Evolutionary conservation across 2,888 invertebrate genomes (phyloP), one percentile per base, ranked within the genome.

Genomic region (Mythimna vitellina): DNA sequence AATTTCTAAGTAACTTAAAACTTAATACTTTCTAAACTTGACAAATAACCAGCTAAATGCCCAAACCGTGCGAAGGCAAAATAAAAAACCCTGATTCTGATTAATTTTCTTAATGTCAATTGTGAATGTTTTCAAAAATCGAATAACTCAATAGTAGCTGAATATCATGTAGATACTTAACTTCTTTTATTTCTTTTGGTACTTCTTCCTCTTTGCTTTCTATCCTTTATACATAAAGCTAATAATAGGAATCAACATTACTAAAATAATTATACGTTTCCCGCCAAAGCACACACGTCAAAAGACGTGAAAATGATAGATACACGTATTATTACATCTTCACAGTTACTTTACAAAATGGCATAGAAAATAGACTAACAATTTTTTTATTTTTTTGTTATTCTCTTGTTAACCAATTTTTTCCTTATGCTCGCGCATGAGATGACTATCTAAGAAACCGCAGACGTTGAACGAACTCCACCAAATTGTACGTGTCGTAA

Each of bases 401-500:
- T 5, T 10, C 60, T 17, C 54, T 65, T 73, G 42, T 51, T 80
- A 17, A 29, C 32, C 42, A 35, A 64, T 35, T 75, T 66, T 66
- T 62, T 75, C 64, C 76, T 65, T 38, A 10, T 62, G 14, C 65
- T 22, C 54, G 32, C 51, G 17, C 76, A 25, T 20, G 64, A 46
- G 20, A 22, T 51, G 77, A 68, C 35, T 80, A 32, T 56, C n/a
- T 25, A 57, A 75, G 14, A 32, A 64, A 56, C 56, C 56, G n/a
- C 64, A 68, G 7, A 32, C 17, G 80, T 65, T 65, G 61, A 75
- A 80, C 7, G 46, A 69, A 69, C 76, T 68, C 12, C 5, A 12
- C 20, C 10, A 69, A 75, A 65, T 62, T 22, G 9, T 22, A 12
- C 9, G 14, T 20, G 1, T 4, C 22, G 12, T 51, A 9, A 29